A percentile compares a stretch with the other conserved stretches of the same genome.
These are phyloP conservation scores for Nestor notabilis DNA, from an alignment of 2,113 vertebrate species.

Conservation along the genomic window DNA sequence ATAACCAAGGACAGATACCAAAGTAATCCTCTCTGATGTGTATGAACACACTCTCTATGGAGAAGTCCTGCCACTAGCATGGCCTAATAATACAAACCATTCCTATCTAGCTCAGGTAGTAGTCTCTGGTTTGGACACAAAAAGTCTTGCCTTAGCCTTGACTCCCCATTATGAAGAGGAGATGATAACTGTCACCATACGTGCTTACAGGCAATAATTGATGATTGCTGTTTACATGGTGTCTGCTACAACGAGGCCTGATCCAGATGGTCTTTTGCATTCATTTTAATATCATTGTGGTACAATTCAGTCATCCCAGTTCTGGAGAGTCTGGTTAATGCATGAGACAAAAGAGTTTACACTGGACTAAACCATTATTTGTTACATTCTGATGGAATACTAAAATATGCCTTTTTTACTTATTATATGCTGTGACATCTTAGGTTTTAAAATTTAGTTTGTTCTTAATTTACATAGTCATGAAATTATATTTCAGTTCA, in stretches of 20 bases:
- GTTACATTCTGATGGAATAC: background rate
- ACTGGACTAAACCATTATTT: background rate
- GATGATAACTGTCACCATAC: background rate
- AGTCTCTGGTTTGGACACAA: background rate
- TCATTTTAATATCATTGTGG: background rate
- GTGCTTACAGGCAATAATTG: background rate
- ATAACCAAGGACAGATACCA: background rate
- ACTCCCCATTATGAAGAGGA: background rate
- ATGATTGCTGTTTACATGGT: background rate
- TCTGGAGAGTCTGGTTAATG: background rate
- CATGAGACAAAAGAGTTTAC: background rate
- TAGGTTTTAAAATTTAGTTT: background rate
- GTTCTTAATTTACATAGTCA: background rate
- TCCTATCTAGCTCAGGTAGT: background rate
- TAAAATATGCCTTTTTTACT: background rate
- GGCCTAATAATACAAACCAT: background rate
- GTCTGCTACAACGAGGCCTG: background rate
- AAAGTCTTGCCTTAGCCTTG: background rate
- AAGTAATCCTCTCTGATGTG: background rate
- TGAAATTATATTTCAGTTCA: background rate
- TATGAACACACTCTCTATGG: background rate
- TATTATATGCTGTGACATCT: background rate
- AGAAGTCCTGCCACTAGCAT: background rate
- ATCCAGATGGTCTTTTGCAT: background rate
- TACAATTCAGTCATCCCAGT: background rate